These are phyloP conservation scores for Sycobia sp. DNA, from an alignment of 1,140 invertebrate genomes.

Conservation along the genomic window DNA sequence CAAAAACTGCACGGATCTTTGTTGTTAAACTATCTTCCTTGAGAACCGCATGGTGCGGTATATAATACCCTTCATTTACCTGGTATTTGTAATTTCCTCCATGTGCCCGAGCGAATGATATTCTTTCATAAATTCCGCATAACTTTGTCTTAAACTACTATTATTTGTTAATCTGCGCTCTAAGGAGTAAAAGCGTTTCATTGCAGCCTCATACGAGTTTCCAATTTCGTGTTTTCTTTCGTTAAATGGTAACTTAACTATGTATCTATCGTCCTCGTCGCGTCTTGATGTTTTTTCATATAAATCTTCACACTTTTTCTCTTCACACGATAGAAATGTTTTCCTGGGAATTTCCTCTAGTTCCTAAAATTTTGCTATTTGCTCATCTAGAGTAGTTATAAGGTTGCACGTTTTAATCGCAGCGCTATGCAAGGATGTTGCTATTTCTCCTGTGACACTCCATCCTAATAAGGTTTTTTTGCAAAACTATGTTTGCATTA, in stretches of 20 bases:
- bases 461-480: slow-evolving; percentile 1
- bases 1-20: not conserved
- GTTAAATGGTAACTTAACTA: too few species aligned
- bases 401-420: not conserved
- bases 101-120: not conserved
- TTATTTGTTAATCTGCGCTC: not conserved
- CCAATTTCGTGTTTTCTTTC: not conserved
- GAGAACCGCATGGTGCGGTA: too few species aligned
- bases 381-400: not conserved
- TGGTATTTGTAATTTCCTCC: not conserved
- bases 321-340: too few species aligned
- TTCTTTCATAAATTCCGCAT: not conserved
- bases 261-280: not conserved
- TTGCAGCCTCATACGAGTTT: not conserved
- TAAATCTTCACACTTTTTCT: not conserved
- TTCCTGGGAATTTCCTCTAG: not conserved
- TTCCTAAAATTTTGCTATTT: not conserved
- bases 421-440: too few species aligned
- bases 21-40: slow-evolving; percentile 1
- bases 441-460: not conserved
- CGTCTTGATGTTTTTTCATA: not conserved
- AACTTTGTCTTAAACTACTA: too few species aligned
- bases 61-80: not conserved
- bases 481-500: too few species aligned
- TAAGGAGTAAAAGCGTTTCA: not conserved